A percentile compares a stretch with the other conserved stretches of the same genome.
Conservation (phyloP, 2,888 invertebrate genomes). For the Rhyacophila evoluta region DNA sequence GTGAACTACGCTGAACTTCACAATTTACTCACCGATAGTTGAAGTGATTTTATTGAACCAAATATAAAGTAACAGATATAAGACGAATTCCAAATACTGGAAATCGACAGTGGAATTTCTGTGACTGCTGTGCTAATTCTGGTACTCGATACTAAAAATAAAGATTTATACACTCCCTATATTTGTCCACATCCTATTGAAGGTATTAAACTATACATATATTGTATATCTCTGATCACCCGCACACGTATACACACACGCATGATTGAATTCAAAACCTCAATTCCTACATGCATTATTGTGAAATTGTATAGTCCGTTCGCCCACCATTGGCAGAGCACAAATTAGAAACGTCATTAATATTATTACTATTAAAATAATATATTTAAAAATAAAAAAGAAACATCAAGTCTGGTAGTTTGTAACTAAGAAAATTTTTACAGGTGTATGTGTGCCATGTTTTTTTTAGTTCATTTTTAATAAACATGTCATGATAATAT, state of each 20-base stretch:
- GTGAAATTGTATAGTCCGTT: not conserved
- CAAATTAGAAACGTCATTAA: slow-evolving; percentile 4
- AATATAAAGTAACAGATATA: slow-evolving; percentile 3
- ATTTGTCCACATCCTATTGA: not conserved
- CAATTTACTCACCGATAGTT: slow-evolving; percentile 76
- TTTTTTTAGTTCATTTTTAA: slow-evolving; percentile 6
- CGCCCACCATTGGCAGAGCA: not conserved
- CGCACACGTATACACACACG: not conserved
- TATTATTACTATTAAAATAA: slow-evolving; percentile 6
- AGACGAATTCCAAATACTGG: not conserved
- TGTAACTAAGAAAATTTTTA: slow-evolving; percentile 7
- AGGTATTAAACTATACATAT: not conserved
- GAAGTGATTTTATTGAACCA: slow-evolving; percentile 6
- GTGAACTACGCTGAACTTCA: slow-evolving; percentile 90
- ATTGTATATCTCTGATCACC: not conserved
- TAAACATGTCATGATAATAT: slow-evolving; percentile 14
- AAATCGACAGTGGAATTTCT: not conserved
- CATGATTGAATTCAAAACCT: not conserved
- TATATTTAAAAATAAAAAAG: slow-evolving; percentile 14
- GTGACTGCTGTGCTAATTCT: not conserved
- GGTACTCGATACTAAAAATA: not conserved
- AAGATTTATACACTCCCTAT: not conserved
- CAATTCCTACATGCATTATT: not conserved
- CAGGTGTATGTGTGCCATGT: slow-evolving; percentile 20
- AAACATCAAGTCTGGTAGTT: slow-evolving; percentile 24